Percentiles rank a stretch among this genome's conserved stretches.
Evolutionary conservation across 1,140 invertebrate genomes (phyloP).

Genomic region (Camponotus pennsylvanicus): DNA sequence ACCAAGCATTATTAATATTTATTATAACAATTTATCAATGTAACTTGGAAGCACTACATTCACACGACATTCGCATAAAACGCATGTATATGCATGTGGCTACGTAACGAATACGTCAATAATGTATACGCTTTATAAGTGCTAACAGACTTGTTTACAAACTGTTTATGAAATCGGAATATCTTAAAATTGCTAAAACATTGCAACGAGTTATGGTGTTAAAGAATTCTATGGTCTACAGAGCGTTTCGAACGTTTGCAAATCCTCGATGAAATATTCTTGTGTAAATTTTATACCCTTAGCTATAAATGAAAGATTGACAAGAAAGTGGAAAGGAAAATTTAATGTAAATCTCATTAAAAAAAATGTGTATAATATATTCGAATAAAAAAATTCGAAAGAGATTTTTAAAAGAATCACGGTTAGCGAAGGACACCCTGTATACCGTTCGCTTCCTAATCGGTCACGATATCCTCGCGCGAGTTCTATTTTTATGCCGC

Average conservation of each 20-base stretch:
- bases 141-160: background rate
- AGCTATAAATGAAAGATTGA: background rate
- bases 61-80: background rate
- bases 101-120: background rate
- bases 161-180: background rate
- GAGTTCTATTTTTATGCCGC: conserved; percentile 47
- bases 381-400: background rate
- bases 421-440: conserved; percentile 1
- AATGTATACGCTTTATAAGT: background rate
- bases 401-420: background rate
- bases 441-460: conserved; percentile 38
- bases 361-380: background rate
- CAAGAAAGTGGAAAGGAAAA: no score
- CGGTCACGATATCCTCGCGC: conserved; percentile 35
- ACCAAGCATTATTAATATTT: conserved; percentile 1
- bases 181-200: conserved; percentile 2
- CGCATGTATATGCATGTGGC: background rate
- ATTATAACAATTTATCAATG: background rate
- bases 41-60: background rate
- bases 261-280: background rate
- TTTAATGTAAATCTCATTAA: background rate
- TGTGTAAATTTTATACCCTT: background rate
- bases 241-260: background rate
- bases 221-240: background rate
- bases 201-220: background rate